Evolutionary conservation across 2,888 invertebrate species (phyloP).

Genomic region (Clitarchus hookeri): DNA sequence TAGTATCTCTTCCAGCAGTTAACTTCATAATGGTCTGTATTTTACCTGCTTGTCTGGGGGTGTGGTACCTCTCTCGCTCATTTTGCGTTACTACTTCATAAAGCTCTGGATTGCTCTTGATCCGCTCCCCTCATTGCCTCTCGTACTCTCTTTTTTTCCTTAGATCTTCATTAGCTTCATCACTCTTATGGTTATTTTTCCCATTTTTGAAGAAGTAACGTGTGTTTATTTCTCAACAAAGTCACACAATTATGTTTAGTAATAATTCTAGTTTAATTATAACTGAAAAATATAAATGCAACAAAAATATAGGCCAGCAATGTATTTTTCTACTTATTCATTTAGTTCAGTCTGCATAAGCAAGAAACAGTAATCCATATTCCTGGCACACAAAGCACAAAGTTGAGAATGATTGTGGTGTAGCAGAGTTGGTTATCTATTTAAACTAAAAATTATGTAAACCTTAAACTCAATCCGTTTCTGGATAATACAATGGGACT

Average conservation of each 20-base stretch:
- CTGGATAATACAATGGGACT: neutral
- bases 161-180: neutral
- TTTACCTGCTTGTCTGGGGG: too few relatives aligned
- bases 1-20: too few relatives aligned
- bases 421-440: too few relatives aligned
- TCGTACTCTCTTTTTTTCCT: neutral
- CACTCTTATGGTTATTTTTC: neutral
- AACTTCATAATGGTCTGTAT: too few relatives aligned
- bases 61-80: neutral
- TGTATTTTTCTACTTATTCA: neutral
- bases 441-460: neutral
- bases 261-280: neutral
- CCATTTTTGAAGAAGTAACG: neutral
- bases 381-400: too few relatives aligned
- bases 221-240: neutral
- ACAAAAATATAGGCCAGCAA: neutral
- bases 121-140: neutral
- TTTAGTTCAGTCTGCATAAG: neutral
- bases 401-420: too few relatives aligned
- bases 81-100: neutral
- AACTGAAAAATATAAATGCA: neutral
- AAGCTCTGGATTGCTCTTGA: constrained; percentile 11
- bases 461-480: neutral
- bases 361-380: too few relatives aligned
- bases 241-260: neutral